Conservation (phyloP, 2,113 vertebrate genomes). For the Brachypodius melanocephalos region DNA sequence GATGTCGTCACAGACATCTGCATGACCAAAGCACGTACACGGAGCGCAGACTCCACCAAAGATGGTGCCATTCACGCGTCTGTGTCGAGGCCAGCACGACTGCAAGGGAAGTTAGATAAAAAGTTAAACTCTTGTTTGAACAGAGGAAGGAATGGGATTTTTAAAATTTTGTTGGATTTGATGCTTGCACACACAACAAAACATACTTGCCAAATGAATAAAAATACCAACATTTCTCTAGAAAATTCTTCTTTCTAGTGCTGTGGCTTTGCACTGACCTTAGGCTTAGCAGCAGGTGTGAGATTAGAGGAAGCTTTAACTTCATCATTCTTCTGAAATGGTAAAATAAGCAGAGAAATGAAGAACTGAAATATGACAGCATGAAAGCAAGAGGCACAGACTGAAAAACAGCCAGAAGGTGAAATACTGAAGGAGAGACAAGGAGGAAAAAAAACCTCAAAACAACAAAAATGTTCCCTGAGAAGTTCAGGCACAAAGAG, state of each 20-base stretch:
- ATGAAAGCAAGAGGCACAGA: conserved; percentile 43
- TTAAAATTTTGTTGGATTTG: neutral
- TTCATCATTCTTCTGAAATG: conserved; percentile 67
- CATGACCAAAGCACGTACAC: conserved; percentile 80
- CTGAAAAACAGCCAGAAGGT: conserved; percentile 33
- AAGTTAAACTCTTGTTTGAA: neutral
- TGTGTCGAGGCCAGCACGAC: conserved; percentile 76
- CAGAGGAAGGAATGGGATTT: neutral
- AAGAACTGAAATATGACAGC: conserved; percentile 66
- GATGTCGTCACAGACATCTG: conserved; percentile 76
- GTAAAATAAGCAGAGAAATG: conserved; percentile 71
- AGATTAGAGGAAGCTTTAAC: conserved; percentile 68
- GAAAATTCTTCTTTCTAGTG: neutral
- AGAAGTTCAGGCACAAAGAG: neutral
- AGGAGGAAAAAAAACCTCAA: neutral
- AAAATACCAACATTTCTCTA: neutral
- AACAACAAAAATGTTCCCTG: neutral
- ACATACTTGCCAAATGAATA: neutral
- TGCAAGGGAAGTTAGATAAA: conserved; percentile 42
- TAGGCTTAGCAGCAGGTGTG: conserved; percentile 46
- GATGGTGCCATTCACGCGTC: conserved; percentile 80
- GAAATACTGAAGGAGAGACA: conserved; percentile 12
- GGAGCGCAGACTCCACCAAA: conserved; percentile 79
- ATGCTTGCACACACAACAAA: neutral
- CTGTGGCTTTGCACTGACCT: conserved; percentile 63